Conservation (phyloP, 2,888 invertebrate species). For the Arenicola marina region DNA sequence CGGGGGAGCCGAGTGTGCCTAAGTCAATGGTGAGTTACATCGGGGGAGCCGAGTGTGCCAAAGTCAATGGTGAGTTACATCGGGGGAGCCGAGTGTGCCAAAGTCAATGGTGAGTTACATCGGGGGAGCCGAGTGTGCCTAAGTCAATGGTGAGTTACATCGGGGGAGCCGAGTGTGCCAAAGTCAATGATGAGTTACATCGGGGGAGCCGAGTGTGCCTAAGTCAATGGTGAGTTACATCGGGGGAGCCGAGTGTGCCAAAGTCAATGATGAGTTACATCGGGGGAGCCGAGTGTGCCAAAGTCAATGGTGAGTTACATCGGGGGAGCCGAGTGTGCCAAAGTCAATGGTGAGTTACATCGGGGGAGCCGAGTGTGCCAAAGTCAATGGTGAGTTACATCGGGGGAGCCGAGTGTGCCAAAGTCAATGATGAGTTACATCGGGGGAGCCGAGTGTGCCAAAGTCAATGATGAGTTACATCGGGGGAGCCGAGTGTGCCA, state of each 20-base stretch:
- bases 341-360: not conserved
- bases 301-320: not conserved
- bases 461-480: not conserved
- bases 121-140: not conserved
- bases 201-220: too few relatives aligned
- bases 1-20: not conserved
- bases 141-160: not conserved
- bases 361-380: not conserved
- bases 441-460: too few relatives aligned
- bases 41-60: conserved; percentile 32
- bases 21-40: not conserved
- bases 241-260: not conserved
- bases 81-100: not conserved
- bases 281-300: not conserved
- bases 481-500: not conserved
- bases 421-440: not conserved
- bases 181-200: not conserved
- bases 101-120: not conserved
- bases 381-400: not conserved
- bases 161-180: not conserved
- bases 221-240: not conserved
- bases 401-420: not conserved
- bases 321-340: not conserved
- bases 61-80: conserved; percentile 29
- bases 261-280: not conserved